phyloP scores from a whole-genome alignment of 1,140 invertebrate genomes.

The Drosophila lacertosa region DNA sequence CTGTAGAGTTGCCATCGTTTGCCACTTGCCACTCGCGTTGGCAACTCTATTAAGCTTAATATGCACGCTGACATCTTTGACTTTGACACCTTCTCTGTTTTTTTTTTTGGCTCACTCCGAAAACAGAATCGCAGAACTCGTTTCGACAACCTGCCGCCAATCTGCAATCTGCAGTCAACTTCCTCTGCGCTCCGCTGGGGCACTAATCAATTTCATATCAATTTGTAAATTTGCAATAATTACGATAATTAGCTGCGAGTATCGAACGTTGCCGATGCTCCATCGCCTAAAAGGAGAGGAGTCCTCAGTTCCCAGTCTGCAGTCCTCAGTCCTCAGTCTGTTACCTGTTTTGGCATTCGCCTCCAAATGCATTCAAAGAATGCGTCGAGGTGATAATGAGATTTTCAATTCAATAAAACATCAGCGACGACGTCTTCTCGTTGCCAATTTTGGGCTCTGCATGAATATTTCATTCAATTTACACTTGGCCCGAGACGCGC shows the following conservation, averaged over 20 bases:
- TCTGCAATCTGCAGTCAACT: conserved; percentile 19
- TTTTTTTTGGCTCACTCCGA: conserved; percentile 9
- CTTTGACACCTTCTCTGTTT: conserved; percentile 25
- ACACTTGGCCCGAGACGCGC: conserved; percentile 55
- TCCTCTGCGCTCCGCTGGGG: conserved; percentile 45
- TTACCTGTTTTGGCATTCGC: conserved; percentile 16
- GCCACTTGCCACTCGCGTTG: too few relatives aligned
- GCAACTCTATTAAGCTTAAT: conserved; percentile 10
- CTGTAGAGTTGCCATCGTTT: conserved; percentile 14
- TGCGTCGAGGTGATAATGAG: conserved; percentile 80
- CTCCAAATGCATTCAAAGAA: conserved; percentile 74
- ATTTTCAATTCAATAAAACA: conserved; percentile 80
- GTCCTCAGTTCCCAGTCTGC: too few relatives aligned
- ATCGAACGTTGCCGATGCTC: conserved; percentile 57
- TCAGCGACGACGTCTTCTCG: conserved; percentile 23
- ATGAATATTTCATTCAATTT: conserved; percentile 83
- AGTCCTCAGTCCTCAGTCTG: too few relatives aligned
- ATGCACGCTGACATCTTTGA: conserved; percentile 1
- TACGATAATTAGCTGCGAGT: conserved; percentile 83
- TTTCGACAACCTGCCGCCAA: conserved; percentile 18
- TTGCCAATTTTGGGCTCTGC: conserved; percentile 73
- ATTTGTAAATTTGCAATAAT: conserved; percentile 84
- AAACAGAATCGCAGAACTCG: conserved; percentile 28
- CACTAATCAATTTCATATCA: conserved; percentile 84
- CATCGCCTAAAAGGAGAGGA: neutral